Evolutionary conservation across 2,113 vertebrate species (phyloP), one percentile per base, ranked within the genome.

Genomic region (Leuciscus idus): DNA sequence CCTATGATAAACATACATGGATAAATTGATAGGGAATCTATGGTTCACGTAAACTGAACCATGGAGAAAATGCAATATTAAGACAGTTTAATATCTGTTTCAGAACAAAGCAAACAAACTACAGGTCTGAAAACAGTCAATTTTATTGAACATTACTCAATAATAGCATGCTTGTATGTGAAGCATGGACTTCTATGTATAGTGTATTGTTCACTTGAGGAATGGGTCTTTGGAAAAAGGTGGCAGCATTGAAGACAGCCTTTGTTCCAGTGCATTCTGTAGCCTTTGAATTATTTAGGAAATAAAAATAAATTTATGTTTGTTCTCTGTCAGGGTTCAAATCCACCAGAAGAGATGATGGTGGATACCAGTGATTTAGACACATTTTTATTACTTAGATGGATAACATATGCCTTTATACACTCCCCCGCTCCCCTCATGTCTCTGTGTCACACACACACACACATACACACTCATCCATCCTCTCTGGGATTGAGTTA

Each of bases 251-350:
- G 62, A 52, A 68, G 26, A 70, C 10, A 3, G 62, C 80, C 28
- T 52, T 82, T 82, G 61, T 82, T 82, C 13, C 21, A 30, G 62
- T 64, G 59, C 26, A 26, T 81, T 66, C 39, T 66, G 23, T 95
- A 94, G 88, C 92, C 94, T 92, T 91, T 95, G 91, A 97, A 96
- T 97, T 96, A 97, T 95, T 96, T 93, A 96, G 96, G 94, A 96
- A 95, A 96, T 97, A 95, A 97, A 97, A 97, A 95, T 95, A 95
- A 95, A 97, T 97, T 97, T 97, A 94, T 93, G 96, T 97, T 97
- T 98, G 93, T 93, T 94, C 92, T 95, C 94, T 97, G 97, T 97
- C 97, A 97, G 94, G 95, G 96, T 96, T 97, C 94, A 96, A 96
- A 97, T 95, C 94, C 95, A 94, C 92, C 93, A 94, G 91, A 93